phyloP scores from a whole-genome alignment of 2,797 vertebrate species.

The Enteromius trimaculatus region DNA sequence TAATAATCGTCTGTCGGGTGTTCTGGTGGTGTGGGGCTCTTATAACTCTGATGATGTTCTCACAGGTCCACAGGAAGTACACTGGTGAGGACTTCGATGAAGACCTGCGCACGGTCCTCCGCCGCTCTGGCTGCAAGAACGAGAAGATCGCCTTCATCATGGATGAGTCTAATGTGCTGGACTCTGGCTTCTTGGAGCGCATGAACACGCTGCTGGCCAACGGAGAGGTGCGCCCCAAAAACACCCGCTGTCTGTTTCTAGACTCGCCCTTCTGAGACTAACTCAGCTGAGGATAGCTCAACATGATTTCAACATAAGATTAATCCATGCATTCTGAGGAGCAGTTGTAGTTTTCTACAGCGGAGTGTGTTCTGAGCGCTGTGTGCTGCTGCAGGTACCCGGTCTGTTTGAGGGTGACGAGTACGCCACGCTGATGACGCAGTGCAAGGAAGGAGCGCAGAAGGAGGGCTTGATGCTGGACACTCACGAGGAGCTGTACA shows the following conservation, averaged over 20 bases:
- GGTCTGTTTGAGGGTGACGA: slow-evolving; percentile 98
- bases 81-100: slow-evolving; percentile 99
- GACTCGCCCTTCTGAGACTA: no score
- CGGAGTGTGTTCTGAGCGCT: no score
- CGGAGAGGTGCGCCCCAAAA: slow-evolving; percentile 81
- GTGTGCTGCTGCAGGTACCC: slow-evolving; percentile 84
- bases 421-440: slow-evolving; percentile 97
- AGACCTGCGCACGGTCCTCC: slow-evolving; percentile 92
- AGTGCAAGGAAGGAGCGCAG: slow-evolving; percentile 98
- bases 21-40: neutral
- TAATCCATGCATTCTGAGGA: no score
- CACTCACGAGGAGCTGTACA: slow-evolving; percentile 97
- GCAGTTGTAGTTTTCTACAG: no score
- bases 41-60: neutral
- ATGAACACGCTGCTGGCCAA: slow-evolving; percentile 99
- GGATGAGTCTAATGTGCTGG: slow-evolving; percentile 98
- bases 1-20: neutral
- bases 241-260: neutral
- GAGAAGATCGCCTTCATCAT: slow-evolving; percentile 99
- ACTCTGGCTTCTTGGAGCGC: slow-evolving; percentile 97
- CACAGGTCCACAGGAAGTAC: slow-evolving; percentile 96
- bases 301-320: no score
- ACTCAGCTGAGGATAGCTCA: no score
- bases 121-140: slow-evolving; percentile 97
- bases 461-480: slow-evolving; percentile 99